Conservation (phyloP, 1,140 invertebrate genomes). For the Pseudomyrmex flavicornis region DNA sequence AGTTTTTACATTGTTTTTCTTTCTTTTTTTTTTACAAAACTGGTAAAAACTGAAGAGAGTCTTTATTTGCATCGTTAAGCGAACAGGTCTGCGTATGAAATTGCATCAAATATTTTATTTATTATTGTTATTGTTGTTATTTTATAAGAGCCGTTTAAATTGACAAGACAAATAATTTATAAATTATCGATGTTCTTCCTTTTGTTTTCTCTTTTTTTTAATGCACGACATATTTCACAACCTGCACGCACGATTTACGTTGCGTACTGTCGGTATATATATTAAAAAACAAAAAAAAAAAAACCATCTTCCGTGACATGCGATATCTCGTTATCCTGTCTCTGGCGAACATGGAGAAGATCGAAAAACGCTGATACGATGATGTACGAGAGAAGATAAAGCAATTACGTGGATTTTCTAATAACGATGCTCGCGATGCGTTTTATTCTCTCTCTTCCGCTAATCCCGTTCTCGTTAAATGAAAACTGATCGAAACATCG, state of each 20-base stretch:
- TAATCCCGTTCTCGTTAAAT: conserved; percentile 18
- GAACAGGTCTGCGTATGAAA: background rate
- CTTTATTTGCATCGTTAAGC: conserved; percentile 37
- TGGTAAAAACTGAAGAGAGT: conserved; percentile 24
- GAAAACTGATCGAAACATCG: conserved; percentile 31
- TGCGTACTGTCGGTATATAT: background rate
- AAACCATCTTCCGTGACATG: conserved; percentile 21
- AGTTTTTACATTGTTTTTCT: background rate
- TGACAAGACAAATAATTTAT: background rate
- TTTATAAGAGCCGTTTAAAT: background rate
- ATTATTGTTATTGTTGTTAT: background rate
- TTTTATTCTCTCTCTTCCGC: background rate
- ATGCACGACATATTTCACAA: background rate
- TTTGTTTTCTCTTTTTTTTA: background rate
- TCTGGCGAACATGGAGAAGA: conserved; percentile 28
- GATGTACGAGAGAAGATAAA: conserved; percentile 55
- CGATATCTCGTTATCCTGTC: conserved; percentile 50
- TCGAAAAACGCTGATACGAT: conserved; percentile 37
- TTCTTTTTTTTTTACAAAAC: conserved; percentile 8
- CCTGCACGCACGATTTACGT: background rate
- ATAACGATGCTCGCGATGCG: conserved; percentile 61
- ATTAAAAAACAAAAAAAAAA: too few relatives aligned
- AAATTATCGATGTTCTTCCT: background rate
- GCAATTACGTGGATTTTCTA: conserved; percentile 66
- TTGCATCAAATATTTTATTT: background rate